phyloP scores from a whole-genome alignment of 2,888 invertebrate species.

The Protodeltote pygarga region DNA sequence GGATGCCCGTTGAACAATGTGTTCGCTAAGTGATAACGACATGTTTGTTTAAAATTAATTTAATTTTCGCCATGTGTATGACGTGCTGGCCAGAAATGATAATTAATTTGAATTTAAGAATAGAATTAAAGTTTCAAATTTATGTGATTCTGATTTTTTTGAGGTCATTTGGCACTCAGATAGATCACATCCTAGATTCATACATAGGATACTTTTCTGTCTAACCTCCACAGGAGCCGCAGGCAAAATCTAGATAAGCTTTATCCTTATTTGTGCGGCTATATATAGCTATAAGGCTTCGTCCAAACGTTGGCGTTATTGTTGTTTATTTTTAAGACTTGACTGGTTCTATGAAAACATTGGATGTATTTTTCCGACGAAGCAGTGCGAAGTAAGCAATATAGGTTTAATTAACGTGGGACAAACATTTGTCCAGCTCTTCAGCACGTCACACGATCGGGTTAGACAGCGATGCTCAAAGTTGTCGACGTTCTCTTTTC shows the following conservation, averaged over 20 bases:
- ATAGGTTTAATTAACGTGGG: constrained; percentile 70
- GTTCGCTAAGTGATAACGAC: constrained; percentile 26
- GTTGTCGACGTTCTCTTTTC: constrained; percentile 3
- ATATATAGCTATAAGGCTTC: neutral
- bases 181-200: too few species aligned
- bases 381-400: constrained; percentile 56
- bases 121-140: too few species aligned
- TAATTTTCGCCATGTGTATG: neutral
- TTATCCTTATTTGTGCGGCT: too few species aligned
- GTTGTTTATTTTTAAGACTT: constrained; percentile 47
- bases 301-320: constrained; percentile 27
- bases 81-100: neutral
- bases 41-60: constrained; percentile 15
- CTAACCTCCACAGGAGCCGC: too few species aligned
- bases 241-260: too few species aligned
- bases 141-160: too few species aligned
- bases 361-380: constrained; percentile 47
- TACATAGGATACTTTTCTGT: too few species aligned
- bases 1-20: constrained; percentile 37
- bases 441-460: constrained; percentile 43
- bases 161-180: too few species aligned
- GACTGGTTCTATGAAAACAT: constrained; percentile 39
- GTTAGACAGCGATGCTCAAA: constrained; percentile 47
- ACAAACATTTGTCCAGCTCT: constrained; percentile 68
- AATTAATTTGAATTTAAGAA: neutral